Base-by-base conservation (phyloP, 2,888 invertebrate genomes). In the Netelia fuscicornis region DNA sequence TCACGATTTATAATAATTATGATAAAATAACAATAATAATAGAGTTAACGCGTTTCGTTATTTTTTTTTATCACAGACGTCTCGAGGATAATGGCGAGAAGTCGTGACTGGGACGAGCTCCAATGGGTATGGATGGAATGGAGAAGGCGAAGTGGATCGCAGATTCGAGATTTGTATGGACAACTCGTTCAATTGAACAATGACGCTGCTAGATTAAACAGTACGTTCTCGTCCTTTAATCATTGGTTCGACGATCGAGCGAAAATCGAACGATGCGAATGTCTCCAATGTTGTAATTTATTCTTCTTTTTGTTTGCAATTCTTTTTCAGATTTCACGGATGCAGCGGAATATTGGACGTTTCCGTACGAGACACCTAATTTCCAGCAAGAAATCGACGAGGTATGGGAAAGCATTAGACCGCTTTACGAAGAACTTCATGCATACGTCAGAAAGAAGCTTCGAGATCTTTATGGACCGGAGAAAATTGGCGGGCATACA, bases 111-210 rank as follows among this genome's bases (percentile, higher is more conserved):
- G 97, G 97, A 98, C 85, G 98, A 98, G 92, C 94, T 99, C 81
- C 96, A 97, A 89, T 97, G 97, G 91, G 96, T 96, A 0, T 99
- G 99, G 99, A 96, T 97, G 0, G 98, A 98, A 92, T 99, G 98
- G 97, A 95, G 98, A 89, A 95, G 98, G 88, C 96, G 97, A 86
- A 97, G 98, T 0, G 98, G 97, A 0, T 95, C 96, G 79, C 95
- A 97, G 89, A 96, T 98, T 92, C 95, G 97, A 85, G 97, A 98
- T 87, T 94, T 97, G 48, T 98, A 96, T 89, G 97, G 97, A 84
- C 97, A 98, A 93, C 94, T 98, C 81, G 96, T 97, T 0, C 96
- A 96, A 75, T 92, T 98, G 67, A 97, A 97, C 81, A 98, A 98
- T 89, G 97, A 97, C 85, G 97, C 97, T 5, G 97, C 98, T 0